phyloP scores from a whole-genome alignment of 64 coral and sea anemone species.

The Astreopora myriophthalma region DNA sequence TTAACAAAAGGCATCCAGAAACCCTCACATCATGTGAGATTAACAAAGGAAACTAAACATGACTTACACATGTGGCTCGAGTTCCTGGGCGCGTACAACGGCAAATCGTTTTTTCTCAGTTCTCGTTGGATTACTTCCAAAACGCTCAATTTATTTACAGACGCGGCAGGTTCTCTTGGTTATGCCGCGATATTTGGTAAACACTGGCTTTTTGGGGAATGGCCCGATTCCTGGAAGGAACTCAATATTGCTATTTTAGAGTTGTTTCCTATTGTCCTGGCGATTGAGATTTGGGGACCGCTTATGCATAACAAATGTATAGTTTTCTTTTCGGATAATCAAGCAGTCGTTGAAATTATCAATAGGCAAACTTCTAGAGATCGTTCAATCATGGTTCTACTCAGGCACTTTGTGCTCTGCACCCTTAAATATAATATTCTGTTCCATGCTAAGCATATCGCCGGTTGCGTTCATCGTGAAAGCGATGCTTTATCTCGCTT shows the following conservation, averaged over 20 bases:
- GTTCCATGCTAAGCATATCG: not conserved
- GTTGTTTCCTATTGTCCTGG: too few relatives aligned
- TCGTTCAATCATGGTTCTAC: slow-evolving; percentile 5
- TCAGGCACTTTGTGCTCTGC: not conserved
- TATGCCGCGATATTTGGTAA: slow-evolving; percentile 33
- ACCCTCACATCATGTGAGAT: too few relatives aligned
- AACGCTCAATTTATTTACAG: too few relatives aligned
- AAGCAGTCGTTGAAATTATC: not conserved
- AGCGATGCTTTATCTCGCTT: not conserved
- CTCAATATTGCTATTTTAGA: not conserved
- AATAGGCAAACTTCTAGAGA: slow-evolving; percentile 23
- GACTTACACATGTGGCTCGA: too few relatives aligned
- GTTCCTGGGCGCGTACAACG: not conserved
- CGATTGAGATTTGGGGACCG: slow-evolving; percentile 6
- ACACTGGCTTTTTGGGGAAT: slow-evolving; percentile 18
- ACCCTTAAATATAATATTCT: slow-evolving; percentile 11
- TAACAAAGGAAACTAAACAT: too few relatives aligned
- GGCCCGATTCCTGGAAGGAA: not conserved
- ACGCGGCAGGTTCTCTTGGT: not conserved
- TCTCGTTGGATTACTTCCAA: too few relatives aligned
- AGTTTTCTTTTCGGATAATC: slow-evolving; percentile 1
- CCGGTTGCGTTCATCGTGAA: not conserved
- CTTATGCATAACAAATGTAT: not conserved
- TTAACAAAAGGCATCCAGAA: too few relatives aligned
- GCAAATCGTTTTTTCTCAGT: too few relatives aligned